Base-by-base conservation (phyloP, 2,113 vertebrate species). In the Mustela nigripes region DNA sequence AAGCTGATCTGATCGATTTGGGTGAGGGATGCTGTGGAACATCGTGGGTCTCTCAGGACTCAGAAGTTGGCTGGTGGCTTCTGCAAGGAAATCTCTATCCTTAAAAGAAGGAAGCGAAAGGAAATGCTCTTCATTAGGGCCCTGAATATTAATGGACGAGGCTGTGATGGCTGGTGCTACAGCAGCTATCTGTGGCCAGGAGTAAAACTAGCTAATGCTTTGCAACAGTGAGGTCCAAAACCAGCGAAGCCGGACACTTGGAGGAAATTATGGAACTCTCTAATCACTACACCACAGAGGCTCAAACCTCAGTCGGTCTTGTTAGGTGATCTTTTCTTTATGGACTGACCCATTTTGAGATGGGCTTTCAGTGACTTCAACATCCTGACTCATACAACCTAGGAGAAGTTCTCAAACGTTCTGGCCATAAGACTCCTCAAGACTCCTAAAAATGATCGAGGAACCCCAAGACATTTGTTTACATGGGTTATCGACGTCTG, bases 41-140 rank as follows among this genome's bases (percentile, higher is more conserved):
- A 0, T 3, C 2, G 24, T 21, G 50, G 12, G 50, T 50, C 6
- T 14, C 0, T 21, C 7, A 76, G 39, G 42, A 11, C 24, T 5
- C 19, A 36, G 42, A n/a, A 18, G 3, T 63, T 1, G 9, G 7
- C 16, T 2, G 56, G 21, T 12, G 45, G 58, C 21, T 7, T 36
- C 58, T 28, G 4, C 15, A 79, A 48, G 28, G 28, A 90, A n/a
- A 11, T 28, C 9, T 65, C 16, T 63, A 50, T 14, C 63, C 22
- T 6, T 90, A 11, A 63, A 45, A 63, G 7, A 63, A 42, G 31
- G 48, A 36, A 36, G 3, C 0, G 3, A 42, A 28, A 48, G 16
- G 22, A 65, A 39, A 53, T 12, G 3, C 2, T 53, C 42, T 28
- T 31, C 31, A 67, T 80, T 80, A 48, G 33, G 45, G 24, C 11